Evolutionary conservation across 2,113 vertebrate species (phyloP).

Genomic region (Gobius niger): DNA sequence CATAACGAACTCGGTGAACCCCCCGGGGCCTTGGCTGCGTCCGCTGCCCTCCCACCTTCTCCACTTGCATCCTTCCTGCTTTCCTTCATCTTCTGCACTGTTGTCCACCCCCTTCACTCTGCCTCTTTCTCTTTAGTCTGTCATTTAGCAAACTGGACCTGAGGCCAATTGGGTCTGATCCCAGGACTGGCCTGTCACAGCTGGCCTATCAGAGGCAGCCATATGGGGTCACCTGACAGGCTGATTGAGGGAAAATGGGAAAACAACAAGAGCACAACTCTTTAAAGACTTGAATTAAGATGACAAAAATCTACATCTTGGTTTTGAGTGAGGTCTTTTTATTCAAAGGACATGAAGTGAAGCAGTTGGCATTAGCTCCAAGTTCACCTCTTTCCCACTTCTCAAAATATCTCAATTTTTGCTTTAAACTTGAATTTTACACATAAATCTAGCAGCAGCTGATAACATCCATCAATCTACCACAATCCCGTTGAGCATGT

Average conservation of each 20-base stretch:
- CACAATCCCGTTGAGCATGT: background rate
- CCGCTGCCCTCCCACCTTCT: conserved; percentile 49
- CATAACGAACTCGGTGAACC: conserved; percentile 76
- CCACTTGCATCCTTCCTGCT: conserved; percentile 43
- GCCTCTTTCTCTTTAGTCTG: conserved; percentile 36
- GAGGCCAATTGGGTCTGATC: conserved; percentile 69
- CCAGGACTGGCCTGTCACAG: conserved; percentile 64
- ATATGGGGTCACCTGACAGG: conserved; percentile 60
- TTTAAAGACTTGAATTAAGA: conserved; percentile 25
- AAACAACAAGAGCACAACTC: conserved; percentile 39
- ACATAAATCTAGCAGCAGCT: background rate
- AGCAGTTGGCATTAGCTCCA: background rate
- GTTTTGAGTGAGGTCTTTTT: background rate
- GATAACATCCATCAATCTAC: background rate
- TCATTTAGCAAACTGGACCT: conserved; percentile 59
- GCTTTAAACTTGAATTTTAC: background rate
- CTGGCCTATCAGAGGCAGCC: conserved; percentile 54
- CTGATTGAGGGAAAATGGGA: conserved; percentile 47
- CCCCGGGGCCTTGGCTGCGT: conserved; percentile 60
- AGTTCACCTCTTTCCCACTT: background rate
- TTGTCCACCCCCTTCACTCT: conserved; percentile 23
- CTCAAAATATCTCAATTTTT: background rate
- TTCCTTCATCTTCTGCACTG: conserved; percentile 39
- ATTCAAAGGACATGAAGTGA: background rate
- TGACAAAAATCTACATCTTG: too few relatives aligned